Evolutionary conservation across 2,797 vertebrate species (phyloP).

Genomic region (Bovichtus diacanthus): DNA sequence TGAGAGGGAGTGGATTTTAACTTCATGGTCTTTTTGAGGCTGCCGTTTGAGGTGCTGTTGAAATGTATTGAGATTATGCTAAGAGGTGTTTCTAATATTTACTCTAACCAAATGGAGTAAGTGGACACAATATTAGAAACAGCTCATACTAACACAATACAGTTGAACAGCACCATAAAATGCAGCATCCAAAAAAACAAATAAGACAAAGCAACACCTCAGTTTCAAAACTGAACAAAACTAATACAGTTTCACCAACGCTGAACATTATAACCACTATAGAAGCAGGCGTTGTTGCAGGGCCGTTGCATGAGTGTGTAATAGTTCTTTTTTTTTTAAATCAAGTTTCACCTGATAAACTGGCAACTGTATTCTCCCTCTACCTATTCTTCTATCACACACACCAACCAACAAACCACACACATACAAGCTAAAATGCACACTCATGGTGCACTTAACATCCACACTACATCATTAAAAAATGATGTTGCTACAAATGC

Average conservation of each 20-base stretch:
- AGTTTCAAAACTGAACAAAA: too few species aligned
- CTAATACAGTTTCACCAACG: background rate
- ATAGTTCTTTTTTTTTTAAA: conserved; percentile 4
- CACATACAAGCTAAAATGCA: conserved; percentile 8
- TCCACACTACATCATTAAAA: background rate
- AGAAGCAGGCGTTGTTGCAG: background rate
- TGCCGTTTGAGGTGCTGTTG: conserved; percentile 1
- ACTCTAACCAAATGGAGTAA: background rate
- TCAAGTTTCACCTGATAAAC: background rate
- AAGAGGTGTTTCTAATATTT: background rate
- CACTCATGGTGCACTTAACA: conserved; percentile 8
- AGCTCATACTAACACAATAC: background rate
- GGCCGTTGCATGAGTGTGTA: background rate
- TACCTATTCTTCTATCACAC: background rate
- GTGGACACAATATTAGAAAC: too few species aligned
- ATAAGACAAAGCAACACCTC: background rate
- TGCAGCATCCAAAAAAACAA: background rate
- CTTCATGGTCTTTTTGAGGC: background rate
- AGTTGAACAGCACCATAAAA: background rate
- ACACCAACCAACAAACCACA: background rate
- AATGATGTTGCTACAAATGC: conserved; percentile 10
- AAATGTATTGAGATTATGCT: background rate
- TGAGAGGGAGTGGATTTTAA: background rate
- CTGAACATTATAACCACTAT: background rate
- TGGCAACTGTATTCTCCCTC: background rate